Base-by-base conservation (phyloP, 2,113 vertebrate species). In the Nothoprocta pentlandii region DNA sequence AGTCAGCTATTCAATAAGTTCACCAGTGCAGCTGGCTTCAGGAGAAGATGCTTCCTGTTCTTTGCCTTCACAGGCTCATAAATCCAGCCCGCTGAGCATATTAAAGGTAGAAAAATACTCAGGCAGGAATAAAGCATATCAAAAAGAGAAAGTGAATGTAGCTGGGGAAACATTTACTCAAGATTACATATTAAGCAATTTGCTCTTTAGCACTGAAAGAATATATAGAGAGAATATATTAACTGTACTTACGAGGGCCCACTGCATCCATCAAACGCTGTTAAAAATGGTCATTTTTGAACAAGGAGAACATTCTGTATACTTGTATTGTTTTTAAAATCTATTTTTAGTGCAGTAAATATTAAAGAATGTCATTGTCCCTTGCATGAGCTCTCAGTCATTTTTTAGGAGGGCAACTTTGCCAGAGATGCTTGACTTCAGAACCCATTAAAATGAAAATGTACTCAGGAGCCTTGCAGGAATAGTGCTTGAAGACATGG, bases 391-490 rank as follows among this genome's bases (percentile, higher is more conserved):
- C 74, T 97, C 89, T 95, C 93, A 95, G 94, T 97, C 94, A 97
- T 95, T 96, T 97, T 97, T 97, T 93, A 95, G 87, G 87, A 88
- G 46, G 93, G 46, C 70, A 58, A 85, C 84, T 97, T 96, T 97
- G 76, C 85, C 84, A 94, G 94, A 96, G 80, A 97, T 95, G 94
- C 90, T 97, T 96, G 91, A 95, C 95, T 97, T 96, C 90, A 96
- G 93, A 98, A 97, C 64, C 42, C 80, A 97, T 97, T 98, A 97
- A 97, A 97, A 97, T 97, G 94, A 97, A 97, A 97, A 97, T 96
- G 89, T 97, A 86, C 88, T 93, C 80, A 49, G 84, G 80, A 96
- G 66, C 80, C 80, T 96, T 97, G 78, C 88, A 94, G 73, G 77
- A 89, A 89, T 4, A 61, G 69, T 53, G 75, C 59, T 80, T 85